Conservation (phyloP, 2,113 vertebrate genomes). For the Peromyscus polionotus region DNA sequence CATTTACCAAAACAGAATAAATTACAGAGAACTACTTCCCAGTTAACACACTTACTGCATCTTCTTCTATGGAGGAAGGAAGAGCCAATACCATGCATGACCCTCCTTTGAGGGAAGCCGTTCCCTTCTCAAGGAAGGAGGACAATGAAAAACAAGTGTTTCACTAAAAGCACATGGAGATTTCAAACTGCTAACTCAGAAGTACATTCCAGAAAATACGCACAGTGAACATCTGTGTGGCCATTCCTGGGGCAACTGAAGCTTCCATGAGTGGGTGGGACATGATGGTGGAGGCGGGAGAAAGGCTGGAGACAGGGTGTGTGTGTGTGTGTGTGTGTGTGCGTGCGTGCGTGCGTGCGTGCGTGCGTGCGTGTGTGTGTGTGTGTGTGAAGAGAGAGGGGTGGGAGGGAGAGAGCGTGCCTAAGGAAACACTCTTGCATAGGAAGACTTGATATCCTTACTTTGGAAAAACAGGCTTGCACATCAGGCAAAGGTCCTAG, state of each 20-base stretch:
- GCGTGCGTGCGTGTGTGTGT: too few species aligned
- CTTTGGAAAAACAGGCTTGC: not conserved
- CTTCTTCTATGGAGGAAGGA: constrained; percentile 16
- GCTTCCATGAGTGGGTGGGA: accelerated
- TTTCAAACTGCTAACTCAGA: constrained; percentile 69
- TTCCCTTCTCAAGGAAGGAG: constrained; percentile 45
- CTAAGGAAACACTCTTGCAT: not conserved
- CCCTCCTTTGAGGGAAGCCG: constrained; percentile 58
- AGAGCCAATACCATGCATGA: constrained; percentile 16
- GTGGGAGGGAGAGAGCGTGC: not conserved
- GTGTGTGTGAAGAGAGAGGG: too few species aligned
- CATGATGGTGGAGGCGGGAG: accelerated
- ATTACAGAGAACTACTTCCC: constrained; percentile 53
- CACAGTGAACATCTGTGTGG: constrained; percentile 76
- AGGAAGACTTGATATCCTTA: not conserved
- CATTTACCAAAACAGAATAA: constrained; percentile 65
- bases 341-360: not conserved
- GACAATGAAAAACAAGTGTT: not conserved
- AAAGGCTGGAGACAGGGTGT: not conserved
- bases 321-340: not conserved
- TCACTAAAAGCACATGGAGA: constrained; percentile 74
- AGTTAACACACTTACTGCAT: constrained; percentile 39
- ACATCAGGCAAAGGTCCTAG: not conserved
- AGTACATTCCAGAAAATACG: constrained; percentile 79
- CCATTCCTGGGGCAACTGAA: constrained; percentile 81